Conservation (phyloP, 1,140 invertebrate species). For the Cylas formicarius region DNA sequence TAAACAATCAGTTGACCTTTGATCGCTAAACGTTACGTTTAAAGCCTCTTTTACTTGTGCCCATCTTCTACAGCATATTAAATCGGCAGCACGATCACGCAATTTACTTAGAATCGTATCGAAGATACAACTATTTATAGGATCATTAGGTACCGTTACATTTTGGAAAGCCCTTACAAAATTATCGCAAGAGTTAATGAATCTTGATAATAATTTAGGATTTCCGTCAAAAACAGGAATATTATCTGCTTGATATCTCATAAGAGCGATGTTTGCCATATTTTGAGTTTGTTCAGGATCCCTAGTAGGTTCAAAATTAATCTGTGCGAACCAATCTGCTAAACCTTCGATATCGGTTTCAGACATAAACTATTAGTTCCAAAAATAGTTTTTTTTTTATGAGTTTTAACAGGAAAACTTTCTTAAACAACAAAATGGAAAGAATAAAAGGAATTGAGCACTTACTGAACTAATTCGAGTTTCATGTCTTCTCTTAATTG, state of each 20-base stretch:
- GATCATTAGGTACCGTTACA: not conserved
- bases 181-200: conserved; percentile 10
- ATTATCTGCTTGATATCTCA: conserved; percentile 15
- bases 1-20: conserved; percentile 25
- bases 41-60: conserved; percentile 17
- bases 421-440: too few relatives aligned
- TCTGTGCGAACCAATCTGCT: too few relatives aligned
- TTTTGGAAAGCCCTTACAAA: conserved; percentile 7
- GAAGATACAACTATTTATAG: conserved; percentile 17
- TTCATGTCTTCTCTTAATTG: too few relatives aligned
- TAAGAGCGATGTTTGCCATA: too few relatives aligned
- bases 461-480: too few relatives aligned
- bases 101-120: conserved; percentile 23
- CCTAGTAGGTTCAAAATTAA: too few relatives aligned
- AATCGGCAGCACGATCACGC: conserved; percentile 14
- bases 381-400: too few relatives aligned
- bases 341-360: too few relatives aligned
- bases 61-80: conserved; percentile 24
- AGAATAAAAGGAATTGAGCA: too few relatives aligned
- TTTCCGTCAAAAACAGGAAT: conserved; percentile 14
- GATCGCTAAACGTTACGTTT: conserved; percentile 21
- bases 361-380: too few relatives aligned
- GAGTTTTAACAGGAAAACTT: too few relatives aligned
- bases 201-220: conserved; percentile 8
- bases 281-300: too few relatives aligned